Conservation (phyloP, 1,140 invertebrate genomes). For the Zaprionus camerounensis region DNA sequence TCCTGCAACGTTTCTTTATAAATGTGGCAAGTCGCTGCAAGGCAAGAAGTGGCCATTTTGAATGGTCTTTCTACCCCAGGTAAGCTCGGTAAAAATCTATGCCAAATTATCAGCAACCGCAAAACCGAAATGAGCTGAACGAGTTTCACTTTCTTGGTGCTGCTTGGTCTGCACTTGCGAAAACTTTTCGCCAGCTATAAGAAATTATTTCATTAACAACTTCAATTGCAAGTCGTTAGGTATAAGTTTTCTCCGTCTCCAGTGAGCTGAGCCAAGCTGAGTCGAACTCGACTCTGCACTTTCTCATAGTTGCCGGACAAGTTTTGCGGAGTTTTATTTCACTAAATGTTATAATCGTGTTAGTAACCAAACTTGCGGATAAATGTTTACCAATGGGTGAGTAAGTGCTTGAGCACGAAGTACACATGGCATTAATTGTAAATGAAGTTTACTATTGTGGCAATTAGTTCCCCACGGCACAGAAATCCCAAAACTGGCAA, state of each 20-base stretch:
- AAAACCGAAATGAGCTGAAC: conserved; percentile 58
- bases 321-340: conserved; percentile 61
- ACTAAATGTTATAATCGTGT: conserved; percentile 76
- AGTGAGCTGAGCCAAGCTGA: not conserved
- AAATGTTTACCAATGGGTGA: conserved; percentile 73
- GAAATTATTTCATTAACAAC: conserved; percentile 82
- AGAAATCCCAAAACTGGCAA: not conserved
- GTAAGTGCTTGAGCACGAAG: conserved; percentile 47
- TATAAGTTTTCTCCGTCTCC: conserved; percentile 39
- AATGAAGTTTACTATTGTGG: conserved; percentile 57
- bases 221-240: conserved; percentile 71
- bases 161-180: conserved; percentile 15
- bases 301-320: conserved; percentile 14
- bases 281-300: conserved; percentile 12
- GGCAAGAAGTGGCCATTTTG: conserved; percentile 32
- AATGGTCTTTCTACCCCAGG: conserved; percentile 25
- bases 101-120: conserved; percentile 63
- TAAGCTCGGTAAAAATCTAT: conserved; percentile 59
- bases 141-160: conserved; percentile 69
- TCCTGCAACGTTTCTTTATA: conserved; percentile 18
- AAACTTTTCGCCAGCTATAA: conserved; percentile 55
- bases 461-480: conserved; percentile 26
- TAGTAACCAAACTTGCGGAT: conserved; percentile 71
- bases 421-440: conserved; percentile 70
- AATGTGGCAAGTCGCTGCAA: conserved; percentile 54